These are phyloP conservation scores for Scytalopus superciliaris DNA, from an alignment of 2,113 vertebrate species.

Conservation along the genomic window DNA sequence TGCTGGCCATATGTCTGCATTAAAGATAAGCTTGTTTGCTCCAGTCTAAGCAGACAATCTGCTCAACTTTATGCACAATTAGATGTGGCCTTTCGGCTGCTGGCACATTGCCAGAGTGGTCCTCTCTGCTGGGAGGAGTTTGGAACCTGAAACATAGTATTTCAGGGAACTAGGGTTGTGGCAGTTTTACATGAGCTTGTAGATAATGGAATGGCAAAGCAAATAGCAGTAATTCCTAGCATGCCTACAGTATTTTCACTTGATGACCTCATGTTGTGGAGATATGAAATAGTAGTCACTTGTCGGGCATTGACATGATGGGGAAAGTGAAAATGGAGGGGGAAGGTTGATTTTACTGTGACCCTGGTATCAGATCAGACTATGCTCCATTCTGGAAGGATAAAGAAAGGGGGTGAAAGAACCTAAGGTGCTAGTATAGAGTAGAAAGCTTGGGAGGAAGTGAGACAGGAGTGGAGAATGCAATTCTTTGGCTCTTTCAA, in stretches of 20 bases:
- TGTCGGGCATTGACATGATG: not conserved
- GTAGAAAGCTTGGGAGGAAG: not conserved
- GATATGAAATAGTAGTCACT: not conserved
- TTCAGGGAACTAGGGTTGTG: not conserved
- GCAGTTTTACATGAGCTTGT: not conserved
- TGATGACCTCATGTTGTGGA: not conserved
- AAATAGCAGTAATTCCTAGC: conserved; percentile 16
- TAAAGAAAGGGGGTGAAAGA: not conserved
- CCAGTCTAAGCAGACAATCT: conserved; percentile 55
- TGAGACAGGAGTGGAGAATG: not conserved
- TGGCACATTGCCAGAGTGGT: not conserved
- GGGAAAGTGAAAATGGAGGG: not conserved
- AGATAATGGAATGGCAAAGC: not conserved
- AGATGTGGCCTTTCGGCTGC: conserved; percentile 42
- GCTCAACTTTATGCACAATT: conserved; percentile 60
- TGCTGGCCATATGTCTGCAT: conserved; percentile 58
- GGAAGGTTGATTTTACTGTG: not conserved
- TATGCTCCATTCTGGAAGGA: not conserved
- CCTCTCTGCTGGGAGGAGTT: not conserved
- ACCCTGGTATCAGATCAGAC: not conserved
- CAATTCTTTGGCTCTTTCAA: not conserved
- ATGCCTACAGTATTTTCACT: not conserved
- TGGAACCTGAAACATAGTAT: not conserved
- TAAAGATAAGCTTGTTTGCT: conserved; percentile 64
- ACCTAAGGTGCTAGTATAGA: not conserved